Percentiles rank a stretch among this genome's conserved stretches.
These are phyloP conservation scores for Vimba vimba DNA, from an alignment of 2,113 vertebrate species.

Conservation along the genomic window DNA sequence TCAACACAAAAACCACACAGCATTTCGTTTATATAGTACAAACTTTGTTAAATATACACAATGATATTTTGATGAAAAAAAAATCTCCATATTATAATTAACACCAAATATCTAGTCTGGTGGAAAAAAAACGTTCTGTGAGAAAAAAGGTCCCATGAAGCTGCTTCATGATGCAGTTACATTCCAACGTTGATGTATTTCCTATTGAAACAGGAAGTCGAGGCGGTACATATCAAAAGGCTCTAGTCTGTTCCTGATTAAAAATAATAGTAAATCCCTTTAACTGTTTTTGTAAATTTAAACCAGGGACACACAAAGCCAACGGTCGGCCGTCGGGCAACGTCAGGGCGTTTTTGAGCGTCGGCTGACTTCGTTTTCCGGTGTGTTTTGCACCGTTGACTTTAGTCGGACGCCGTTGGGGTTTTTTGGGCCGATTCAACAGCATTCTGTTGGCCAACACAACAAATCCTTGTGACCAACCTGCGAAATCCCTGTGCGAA, in stretches of 20 bases:
- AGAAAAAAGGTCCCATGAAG: not conserved
- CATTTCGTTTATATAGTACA: not conserved
- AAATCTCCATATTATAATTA: not conserved
- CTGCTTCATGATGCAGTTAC: not conserved
- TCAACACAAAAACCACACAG: conserved; percentile 14
- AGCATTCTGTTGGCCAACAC: not conserved
- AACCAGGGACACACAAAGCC: no score
- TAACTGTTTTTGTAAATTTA: not conserved
- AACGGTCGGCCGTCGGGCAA: no score
- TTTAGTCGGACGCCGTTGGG: no score
- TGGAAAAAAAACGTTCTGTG: not conserved
- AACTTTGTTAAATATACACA: not conserved
- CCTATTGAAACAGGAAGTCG: not conserved
- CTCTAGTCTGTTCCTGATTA: not conserved
- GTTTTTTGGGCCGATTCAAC: no score
- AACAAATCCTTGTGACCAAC: not conserved
- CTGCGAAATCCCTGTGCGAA: not conserved
- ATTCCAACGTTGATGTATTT: not conserved
- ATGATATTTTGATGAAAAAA: not conserved
- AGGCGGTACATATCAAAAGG: not conserved
- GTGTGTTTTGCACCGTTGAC: no score
- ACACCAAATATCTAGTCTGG: not conserved
- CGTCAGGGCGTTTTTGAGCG: no score
- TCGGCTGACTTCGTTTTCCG: no score
- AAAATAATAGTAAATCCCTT: not conserved